Base-by-base conservation (phyloP, 2,113 vertebrate genomes). In the Phylloscopus whistleri region DNA sequence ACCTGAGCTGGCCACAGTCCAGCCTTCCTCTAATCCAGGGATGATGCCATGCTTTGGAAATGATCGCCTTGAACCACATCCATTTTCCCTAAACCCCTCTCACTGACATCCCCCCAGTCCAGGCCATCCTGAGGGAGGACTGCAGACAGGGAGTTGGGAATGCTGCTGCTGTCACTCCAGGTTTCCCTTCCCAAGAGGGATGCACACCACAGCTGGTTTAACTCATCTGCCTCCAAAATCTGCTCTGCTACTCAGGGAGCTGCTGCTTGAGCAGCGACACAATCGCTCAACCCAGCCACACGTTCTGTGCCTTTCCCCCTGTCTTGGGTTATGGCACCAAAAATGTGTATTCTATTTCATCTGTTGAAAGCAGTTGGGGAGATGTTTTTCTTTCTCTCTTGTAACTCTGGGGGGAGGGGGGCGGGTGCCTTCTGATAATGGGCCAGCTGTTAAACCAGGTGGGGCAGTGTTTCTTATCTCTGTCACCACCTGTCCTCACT, bases 231-330 rank as follows among this genome's bases (percentile, higher is more conserved):
- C 79, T 93, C 87, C 10, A 6, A 70, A 89, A 74, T 76, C 55
- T 46, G 37, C 27, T 67, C 70, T 91, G 90, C 93, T 92, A 8
- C 87, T 84, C 53, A 58, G 69, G 7, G 52, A 94, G 94, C 92
- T 93, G 92, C 83, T 75, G 33, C n/a, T 37, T 35, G 12, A 83
- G 63, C 80, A 87, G 51, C 1, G 19, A 62, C 62, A 82, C 67
- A 33, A 27, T 27, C 17, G 22, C 60, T 43, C 63, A 76, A 39
- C 81, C 23, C 78, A 44, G 80, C 13, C 13, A 83, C 43, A 58
- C 43, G 8, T 48, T 23, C 82, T 31, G 35, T 41, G 82, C 60
- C 4, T 74, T 49, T 23, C 31, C 2, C 33, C 10, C 37, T 37
- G 37, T 8, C 37, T 10, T 37, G 37, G 37, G 37, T 37, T 37